Evolutionary conservation across 2,113 vertebrate species (phyloP), one percentile per base, ranked within the genome.

Genomic region (Lasiurus cinereus): DNA sequence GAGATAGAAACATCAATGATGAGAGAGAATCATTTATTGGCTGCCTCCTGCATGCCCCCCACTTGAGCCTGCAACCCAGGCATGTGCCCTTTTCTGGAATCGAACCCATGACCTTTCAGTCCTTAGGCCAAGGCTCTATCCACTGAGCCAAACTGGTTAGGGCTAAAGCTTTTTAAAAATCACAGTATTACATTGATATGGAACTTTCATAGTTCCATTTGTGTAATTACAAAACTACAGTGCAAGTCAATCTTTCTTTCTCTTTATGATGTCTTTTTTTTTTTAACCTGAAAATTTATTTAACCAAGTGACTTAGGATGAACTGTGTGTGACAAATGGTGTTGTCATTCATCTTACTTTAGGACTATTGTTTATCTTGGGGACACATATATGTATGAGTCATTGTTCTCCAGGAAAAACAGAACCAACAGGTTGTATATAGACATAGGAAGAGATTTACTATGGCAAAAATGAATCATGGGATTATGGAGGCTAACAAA

Each of bases 251-350:
- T 78, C 16, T 89, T 33, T 52, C n/a, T 56, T 90, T 84, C 39
- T 62, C 33, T 66, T 79, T 43, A 33, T 31, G 24, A 59, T 18
- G 5, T 73, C 76, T 15, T 59, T 59, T 64, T 21, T 64, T 66
- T 73, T 64, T 87, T 91, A n/a, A 39, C 6, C n/a, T 56, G 39
- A 86, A 86, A 73, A 14, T 79, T 21, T 74, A 48, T 50, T 86
- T 69, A 69, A 56, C 31, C 27, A 54, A 77, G 33, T 93, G 59
- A 33, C 59, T 78, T 48, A 76, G 46, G 33, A 33, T 92, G 29
- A 67, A 79, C n/a, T 78, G 19, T 36, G 5, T 66, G 43, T 64
- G n/a, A 66, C 59, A 77, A 33, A 77, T 43, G 29, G 31, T 88
- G 15, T 7, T 76, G 29, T 52, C 73, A 31, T 22, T 64, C 14